Evolutionary conservation across 2,113 vertebrate species (phyloP).

Genomic region (Nothocercus julius): DNA sequence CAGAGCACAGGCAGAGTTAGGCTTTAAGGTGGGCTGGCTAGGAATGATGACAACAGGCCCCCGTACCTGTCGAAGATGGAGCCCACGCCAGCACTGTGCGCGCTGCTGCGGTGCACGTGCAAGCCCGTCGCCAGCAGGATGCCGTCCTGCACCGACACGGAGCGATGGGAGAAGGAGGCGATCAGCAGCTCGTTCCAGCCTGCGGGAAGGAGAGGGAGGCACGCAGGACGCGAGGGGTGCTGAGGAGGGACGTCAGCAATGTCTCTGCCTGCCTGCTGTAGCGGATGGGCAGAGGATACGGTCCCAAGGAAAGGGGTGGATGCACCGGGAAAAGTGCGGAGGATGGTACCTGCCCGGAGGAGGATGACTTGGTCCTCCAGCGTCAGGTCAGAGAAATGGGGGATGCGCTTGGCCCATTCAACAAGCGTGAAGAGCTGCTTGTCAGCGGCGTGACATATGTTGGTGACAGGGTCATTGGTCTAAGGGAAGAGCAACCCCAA

Average conservation of each 20-base stretch:
- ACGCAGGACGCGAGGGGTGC: background rate
- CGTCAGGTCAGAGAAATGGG: constrained; percentile 91
- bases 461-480: constrained; percentile 96
- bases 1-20: background rate
- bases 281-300: background rate
- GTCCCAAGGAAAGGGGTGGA: background rate
- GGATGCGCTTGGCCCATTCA: constrained; percentile 96
- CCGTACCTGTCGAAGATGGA: constrained; percentile 94
- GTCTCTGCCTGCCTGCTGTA: background rate
- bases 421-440: constrained; percentile 96
- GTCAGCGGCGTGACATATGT: constrained; percentile 95
- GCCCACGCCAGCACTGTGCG: constrained; percentile 94
- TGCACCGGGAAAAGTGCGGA: background rate
- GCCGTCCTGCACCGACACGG: constrained; percentile 93
- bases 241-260: background rate
- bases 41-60: background rate
- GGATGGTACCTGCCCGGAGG: constrained; percentile 87
- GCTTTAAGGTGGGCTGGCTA: background rate
- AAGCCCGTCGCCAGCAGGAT: constrained; percentile 93
- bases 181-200: constrained; percentile 97
- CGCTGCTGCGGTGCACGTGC: constrained; percentile 93
- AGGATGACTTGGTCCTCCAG: constrained; percentile 96
- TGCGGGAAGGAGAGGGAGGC: constrained; percentile 38
- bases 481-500: background rate
- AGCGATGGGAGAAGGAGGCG: constrained; percentile 95